Base-by-base conservation (phyloP, 2,113 vertebrate species). In the Hyperopisus bebe region DNA sequence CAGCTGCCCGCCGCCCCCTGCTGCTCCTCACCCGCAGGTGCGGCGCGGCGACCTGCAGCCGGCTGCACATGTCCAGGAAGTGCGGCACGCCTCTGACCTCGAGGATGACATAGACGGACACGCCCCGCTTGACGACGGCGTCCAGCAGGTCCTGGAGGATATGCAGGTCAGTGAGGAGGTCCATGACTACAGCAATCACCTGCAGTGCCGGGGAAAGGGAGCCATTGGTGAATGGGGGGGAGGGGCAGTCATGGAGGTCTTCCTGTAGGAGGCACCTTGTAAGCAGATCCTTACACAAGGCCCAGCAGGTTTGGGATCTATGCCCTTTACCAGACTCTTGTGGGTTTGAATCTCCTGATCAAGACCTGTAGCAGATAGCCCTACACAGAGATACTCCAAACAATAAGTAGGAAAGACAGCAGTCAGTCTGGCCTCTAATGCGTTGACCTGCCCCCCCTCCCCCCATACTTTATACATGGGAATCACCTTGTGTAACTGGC, bases 111-210 rank as follows among this genome's bases (percentile, higher is more conserved):
- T 99, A 99, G 39, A 99, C 96, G 0, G 98, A 97, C 89, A 99
- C 97, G 5, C 95, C 95, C 7, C 97, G 96, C 66, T 96, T 97
- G 0, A 93, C 95, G 0, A 97, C 95, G 0, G 97, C 97, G 0
- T 99, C 97, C 90, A 98, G 94, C 66, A 98, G 96, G 93, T 99
- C 98, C 15, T 96, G 97, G 92, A 99, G 97, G 94, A 99, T 97
- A 90, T 98, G 97, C 0, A 97, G 93, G 90, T 99, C 98, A 0
- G 98, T 98, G 92, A 99, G 97, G 2, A 96, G 92, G 92, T 99
- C 98, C 98, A 99, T 99, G 89, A 98, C 97, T 35, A 99, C 94
- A 7, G 98, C 98, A 82, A 99, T 94, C 90, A 96, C 96, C 98
- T 99, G 94, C 10, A 88, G 39, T 19, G 74, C 83, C 44, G 24